A percentile compares a stretch with the other conserved stretches of the same genome.
These are phyloP conservation scores for Melipona beecheii DNA, from an alignment of 2,888 invertebrate genomes.

Conservation along the genomic window DNA sequence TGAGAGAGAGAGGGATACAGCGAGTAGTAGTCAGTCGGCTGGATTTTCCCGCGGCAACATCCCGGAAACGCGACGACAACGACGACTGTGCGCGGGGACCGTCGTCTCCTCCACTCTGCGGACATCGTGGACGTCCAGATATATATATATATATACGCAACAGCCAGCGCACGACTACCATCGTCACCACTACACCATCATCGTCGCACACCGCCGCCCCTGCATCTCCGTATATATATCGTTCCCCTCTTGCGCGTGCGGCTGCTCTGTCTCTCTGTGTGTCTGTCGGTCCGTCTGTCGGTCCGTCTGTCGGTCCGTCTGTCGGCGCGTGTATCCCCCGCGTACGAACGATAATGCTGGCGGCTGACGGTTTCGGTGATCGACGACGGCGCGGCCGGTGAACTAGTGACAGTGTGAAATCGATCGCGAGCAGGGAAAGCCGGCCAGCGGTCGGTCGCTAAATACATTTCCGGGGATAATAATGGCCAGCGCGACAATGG, in stretches of 20 bases:
- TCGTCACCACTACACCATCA: too few species aligned
- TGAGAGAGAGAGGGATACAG: too few species aligned
- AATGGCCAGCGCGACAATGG: constrained; percentile 83
- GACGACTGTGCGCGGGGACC: constrained; percentile 4
- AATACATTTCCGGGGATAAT: constrained; percentile 53
- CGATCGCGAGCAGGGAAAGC: constrained; percentile 46
- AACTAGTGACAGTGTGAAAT: constrained; percentile 58
- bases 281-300: constrained; percentile 15
- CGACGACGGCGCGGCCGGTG: constrained; percentile 58
- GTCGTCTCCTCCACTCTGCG: background rate
- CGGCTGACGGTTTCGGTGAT: constrained; percentile 54
- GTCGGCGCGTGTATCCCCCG: constrained; percentile 23
- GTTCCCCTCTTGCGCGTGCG: too few species aligned
- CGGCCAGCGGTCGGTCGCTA: constrained; percentile 40
- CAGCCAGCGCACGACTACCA: background rate
- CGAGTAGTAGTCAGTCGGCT: constrained; percentile 2
- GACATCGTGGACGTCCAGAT: constrained; percentile 16
- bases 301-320: constrained; percentile 11
- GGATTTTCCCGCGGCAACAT: constrained; percentile 21
- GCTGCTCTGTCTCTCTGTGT: background rate
- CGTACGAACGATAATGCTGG: constrained; percentile 48
- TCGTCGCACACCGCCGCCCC: too few species aligned
- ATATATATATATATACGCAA: background rate
- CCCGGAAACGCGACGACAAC: constrained; percentile 22
- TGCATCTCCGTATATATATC: too few species aligned